phyloP scores from a whole-genome alignment of 2,888 invertebrate species.

The Aphidoletes aphidimyza region DNA sequence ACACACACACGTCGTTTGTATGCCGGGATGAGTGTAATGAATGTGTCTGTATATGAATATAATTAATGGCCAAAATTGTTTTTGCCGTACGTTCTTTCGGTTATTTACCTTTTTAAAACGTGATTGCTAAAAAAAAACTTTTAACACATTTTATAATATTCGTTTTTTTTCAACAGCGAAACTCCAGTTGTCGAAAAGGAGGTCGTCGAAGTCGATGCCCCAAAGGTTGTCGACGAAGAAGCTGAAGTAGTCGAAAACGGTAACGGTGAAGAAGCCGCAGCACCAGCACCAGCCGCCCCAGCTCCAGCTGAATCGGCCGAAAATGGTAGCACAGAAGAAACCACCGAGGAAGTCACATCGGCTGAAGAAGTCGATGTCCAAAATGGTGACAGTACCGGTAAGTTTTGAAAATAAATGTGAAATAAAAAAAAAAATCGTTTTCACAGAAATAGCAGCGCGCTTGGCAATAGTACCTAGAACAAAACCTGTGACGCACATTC shows the following conservation, averaged over 20 bases:
- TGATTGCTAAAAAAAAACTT: slow-evolving; percentile 5
- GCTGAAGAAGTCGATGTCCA: slow-evolving; percentile 45
- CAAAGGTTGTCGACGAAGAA: slow-evolving; percentile 60
- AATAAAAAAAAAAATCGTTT: neutral
- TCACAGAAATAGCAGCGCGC: neutral
- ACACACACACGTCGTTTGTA: neutral
- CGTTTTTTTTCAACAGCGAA: slow-evolving; percentile 60
- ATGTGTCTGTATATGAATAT: neutral
- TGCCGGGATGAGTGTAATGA: neutral
- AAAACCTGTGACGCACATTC: too few species aligned
- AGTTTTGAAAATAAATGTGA: neutral
- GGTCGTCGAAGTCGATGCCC: slow-evolving; percentile 62
- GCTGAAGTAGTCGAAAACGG: slow-evolving; percentile 59
- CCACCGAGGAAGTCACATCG: slow-evolving; percentile 22
- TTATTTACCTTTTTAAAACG: slow-evolving; percentile 23
- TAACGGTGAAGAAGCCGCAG: neutral
- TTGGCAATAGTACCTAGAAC: too few species aligned
- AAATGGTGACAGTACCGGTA: slow-evolving; percentile 53
- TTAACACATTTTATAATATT: too few species aligned
- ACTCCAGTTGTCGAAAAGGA: slow-evolving; percentile 66
- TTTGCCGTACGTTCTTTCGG: neutral
- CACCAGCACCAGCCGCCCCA: neutral
- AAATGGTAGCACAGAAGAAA: slow-evolving; percentile 15
- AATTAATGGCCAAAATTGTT: neutral
- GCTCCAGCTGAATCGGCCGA: neutral